phyloP scores from a whole-genome alignment of 2,797 vertebrate species.

The Hapalemur alaotrensis region DNA sequence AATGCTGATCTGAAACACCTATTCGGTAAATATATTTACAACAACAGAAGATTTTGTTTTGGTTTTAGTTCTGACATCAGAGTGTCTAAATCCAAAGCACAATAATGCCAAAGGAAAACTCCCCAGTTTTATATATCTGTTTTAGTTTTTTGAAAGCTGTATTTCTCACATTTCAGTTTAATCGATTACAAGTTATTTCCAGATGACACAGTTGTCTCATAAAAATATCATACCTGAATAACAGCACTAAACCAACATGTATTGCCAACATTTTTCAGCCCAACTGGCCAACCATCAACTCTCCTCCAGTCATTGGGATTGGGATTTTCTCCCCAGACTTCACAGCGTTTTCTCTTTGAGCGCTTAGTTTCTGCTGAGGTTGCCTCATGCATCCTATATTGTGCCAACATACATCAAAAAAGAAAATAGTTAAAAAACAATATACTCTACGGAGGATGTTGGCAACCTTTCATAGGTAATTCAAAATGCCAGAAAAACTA shows the following conservation, averaged over 20 bases:
- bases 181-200: neutral
- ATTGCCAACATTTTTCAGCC: constrained; percentile 96
- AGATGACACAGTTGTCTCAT: neutral
- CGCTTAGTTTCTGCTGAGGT: constrained; percentile 88
- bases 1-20: neutral
- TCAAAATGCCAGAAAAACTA: neutral
- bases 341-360: constrained; percentile 94
- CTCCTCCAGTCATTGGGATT: constrained; percentile 92
- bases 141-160: neutral
- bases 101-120: neutral
- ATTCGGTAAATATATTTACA: neutral
- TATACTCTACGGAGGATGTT: neutral
- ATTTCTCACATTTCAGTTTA: constrained; percentile 3
- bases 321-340: constrained; percentile 90
- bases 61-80: neutral
- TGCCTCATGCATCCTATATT: constrained; percentile 86
- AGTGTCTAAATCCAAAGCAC: neutral
- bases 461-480: neutral
- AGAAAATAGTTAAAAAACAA: neutral
- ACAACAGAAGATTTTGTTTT: neutral
- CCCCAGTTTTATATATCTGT: neutral
- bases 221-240: constrained; percentile 91
- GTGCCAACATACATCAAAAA: neutral
- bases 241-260: constrained; percentile 99
- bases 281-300: constrained; percentile 93